Conservation (phyloP, 2,888 invertebrate genomes). For the Perizoma affinitatum region DNA sequence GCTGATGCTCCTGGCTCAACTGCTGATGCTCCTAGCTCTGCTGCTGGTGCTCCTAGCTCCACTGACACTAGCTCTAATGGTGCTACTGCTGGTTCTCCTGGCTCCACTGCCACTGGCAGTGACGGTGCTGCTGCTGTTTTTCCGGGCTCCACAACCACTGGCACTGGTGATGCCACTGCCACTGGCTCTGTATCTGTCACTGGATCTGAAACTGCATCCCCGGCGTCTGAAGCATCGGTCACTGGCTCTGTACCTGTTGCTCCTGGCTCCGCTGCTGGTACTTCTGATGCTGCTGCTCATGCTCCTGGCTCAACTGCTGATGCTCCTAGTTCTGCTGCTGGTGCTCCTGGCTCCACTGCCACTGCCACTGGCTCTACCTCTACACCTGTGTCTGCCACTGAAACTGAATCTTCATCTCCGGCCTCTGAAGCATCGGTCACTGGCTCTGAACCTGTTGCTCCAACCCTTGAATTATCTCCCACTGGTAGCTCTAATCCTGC, state of each 20-base stretch:
- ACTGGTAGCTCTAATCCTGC: background rate
- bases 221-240: background rate
- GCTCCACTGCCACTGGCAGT: background rate
- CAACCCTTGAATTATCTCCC: no score
- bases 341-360: constrained; percentile 6
- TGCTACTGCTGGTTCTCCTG: constrained; percentile 14
- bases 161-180: constrained; percentile 4
- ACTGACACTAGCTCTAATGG: constrained; percentile 1
- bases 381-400: background rate
- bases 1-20: constrained; percentile 3
- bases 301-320: constrained; percentile 2
- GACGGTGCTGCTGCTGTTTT: constrained; percentile 5
- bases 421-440: background rate
- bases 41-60: constrained; percentile 4
- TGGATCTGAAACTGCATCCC: constrained; percentile 1
- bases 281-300: constrained; percentile 13
- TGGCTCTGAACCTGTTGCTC: no score
- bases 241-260: no score
- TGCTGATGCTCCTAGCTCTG: background rate
- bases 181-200: background rate
- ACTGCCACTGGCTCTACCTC: constrained; percentile 9
- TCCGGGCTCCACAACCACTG: constrained; percentile 7
- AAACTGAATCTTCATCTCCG: background rate
- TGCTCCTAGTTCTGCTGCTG: constrained; percentile 9
- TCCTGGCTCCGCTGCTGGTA: constrained; percentile 2